phyloP scores from a whole-genome alignment of 2,797 vertebrate species.

The Sciurus vulgaris region DNA sequence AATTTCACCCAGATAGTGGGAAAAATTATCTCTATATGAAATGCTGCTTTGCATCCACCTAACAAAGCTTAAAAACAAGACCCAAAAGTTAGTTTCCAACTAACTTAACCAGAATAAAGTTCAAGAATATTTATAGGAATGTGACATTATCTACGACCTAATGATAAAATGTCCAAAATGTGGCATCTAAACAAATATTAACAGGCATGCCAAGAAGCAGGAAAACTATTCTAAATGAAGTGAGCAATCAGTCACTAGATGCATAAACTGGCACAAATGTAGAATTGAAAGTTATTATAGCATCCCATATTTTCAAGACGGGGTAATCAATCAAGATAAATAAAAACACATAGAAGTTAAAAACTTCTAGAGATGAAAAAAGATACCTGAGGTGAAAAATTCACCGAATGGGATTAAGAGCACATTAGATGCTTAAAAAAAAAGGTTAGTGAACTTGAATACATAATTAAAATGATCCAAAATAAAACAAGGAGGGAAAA shows the following conservation, averaged over 20 bases:
- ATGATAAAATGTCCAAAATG: neutral
- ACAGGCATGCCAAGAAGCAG: neutral
- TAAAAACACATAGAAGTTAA: neutral
- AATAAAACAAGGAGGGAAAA: neutral
- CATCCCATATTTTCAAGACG: neutral
- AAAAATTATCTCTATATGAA: neutral
- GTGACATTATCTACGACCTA: neutral
- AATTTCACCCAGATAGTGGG: neutral
- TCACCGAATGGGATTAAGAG: neutral
- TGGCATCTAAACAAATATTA: neutral
- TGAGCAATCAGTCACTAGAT: neutral
- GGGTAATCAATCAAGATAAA: neutral
- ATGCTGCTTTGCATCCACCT: neutral
- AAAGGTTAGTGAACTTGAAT: too few species aligned
- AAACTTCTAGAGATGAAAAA: neutral
- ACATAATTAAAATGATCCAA: neutral
- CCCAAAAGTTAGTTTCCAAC: neutral
- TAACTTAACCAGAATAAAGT: neutral
- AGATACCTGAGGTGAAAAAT: neutral
- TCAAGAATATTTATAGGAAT: neutral
- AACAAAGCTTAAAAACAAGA: conserved; percentile 2
- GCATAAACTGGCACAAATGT: neutral
- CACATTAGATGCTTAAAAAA: neutral
- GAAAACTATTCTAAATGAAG: neutral
- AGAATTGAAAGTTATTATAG: neutral